Evolutionary conservation across 2,113 vertebrate species (phyloP).

Genomic region (Megaceryle maxima): DNA sequence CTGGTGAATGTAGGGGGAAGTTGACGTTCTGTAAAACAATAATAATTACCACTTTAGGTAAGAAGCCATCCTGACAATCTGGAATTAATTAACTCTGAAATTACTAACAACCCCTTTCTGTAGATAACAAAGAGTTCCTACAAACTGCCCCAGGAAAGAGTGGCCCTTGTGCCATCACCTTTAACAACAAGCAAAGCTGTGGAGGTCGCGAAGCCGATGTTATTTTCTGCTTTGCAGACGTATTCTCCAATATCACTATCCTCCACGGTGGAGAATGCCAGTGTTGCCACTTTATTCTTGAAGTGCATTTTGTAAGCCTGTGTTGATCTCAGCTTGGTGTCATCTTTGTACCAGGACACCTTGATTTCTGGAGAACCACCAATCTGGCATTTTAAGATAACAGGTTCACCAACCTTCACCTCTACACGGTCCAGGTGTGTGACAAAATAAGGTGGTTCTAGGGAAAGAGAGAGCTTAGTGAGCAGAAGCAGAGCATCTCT

Average conservation of each 20-base stretch:
- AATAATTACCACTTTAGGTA: conserved; percentile 7
- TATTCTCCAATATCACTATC: conserved; percentile 91
- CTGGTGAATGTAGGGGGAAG: conserved; percentile 91
- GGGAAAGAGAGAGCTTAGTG: conserved; percentile 53
- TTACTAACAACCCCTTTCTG: neutral
- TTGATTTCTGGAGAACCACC: conserved; percentile 94
- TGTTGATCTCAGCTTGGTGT: conserved; percentile 92
- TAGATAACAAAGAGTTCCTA: neutral
- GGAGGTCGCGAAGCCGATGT: conserved; percentile 85
- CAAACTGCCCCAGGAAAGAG: conserved; percentile 79
- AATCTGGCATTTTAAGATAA: conserved; percentile 90
- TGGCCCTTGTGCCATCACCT: conserved; percentile 82
- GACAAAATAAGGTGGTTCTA: conserved; percentile 93
- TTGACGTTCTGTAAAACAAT: conserved; percentile 88
- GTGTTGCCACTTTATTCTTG: conserved; percentile 85
- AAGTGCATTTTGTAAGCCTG: conserved; percentile 90
- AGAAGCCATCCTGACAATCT: neutral
- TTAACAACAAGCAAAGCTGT: conserved; percentile 85
- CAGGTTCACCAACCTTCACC: conserved; percentile 86
- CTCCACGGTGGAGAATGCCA: conserved; percentile 87
- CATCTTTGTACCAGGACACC: conserved; percentile 97
- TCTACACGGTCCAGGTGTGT: conserved; percentile 88
- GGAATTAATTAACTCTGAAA: neutral
- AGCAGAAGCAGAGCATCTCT: neutral
- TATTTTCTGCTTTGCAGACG: conserved; percentile 94